Conservation (phyloP, 1,140 invertebrate genomes). For the Drosophila prosaltans region DNA sequence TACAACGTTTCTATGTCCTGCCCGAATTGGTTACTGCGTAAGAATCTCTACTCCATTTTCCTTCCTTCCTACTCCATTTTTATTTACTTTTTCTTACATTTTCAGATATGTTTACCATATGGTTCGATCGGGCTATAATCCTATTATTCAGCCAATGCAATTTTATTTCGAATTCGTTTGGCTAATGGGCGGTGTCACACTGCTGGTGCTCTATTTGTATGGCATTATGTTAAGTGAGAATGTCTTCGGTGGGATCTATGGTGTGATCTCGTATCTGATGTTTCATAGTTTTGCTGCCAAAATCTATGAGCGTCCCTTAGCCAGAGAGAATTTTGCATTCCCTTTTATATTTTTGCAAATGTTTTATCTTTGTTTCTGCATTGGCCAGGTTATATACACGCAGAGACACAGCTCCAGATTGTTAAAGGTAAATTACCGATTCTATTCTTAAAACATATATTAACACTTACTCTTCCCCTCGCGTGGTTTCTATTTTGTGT, state of each 20-base stretch:
- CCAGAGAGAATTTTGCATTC: conserved; percentile 80
- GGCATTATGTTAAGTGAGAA: conserved; percentile 76
- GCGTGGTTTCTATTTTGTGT: too few species aligned
- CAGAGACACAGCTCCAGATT: conserved; percentile 58
- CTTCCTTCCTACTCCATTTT: neutral
- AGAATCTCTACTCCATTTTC: conserved; percentile 21
- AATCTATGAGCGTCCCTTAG: conserved; percentile 75
- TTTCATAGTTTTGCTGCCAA: conserved; percentile 80
- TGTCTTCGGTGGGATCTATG: conserved; percentile 78
- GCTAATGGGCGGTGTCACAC: conserved; percentile 77
- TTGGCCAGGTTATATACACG: conserved; percentile 57
- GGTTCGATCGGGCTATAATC: conserved; percentile 63
- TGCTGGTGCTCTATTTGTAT: conserved; percentile 78
- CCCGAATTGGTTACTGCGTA: conserved; percentile 77
- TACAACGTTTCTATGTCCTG: conserved; percentile 75
- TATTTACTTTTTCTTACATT: neutral
- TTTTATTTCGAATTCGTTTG: conserved; percentile 82
- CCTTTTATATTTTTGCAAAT: conserved; percentile 81
- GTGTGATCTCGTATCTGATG: conserved; percentile 80
- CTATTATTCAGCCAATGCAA: conserved; percentile 72
- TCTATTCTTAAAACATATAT: too few species aligned
- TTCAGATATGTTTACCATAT: conserved; percentile 74
- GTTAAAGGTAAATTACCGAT: conserved; percentile 57
- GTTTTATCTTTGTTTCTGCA: conserved; percentile 76
- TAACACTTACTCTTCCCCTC: too few species aligned